Base-by-base conservation (phyloP, 2,888 invertebrate species). In the Cotesia congregata region DNA sequence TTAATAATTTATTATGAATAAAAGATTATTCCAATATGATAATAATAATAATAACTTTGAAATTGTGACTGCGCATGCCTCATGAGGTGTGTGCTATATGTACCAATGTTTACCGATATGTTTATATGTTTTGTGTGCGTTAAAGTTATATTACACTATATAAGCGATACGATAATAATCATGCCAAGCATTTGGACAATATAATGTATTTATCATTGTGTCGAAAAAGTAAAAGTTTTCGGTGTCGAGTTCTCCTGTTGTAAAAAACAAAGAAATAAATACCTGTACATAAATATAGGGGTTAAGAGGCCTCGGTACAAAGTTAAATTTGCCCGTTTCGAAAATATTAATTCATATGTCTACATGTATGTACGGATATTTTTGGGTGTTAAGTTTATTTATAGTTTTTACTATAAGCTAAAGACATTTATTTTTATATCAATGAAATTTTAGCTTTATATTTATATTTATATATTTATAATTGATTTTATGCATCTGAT, bases 131-230 rank as follows among this genome's bases (percentile, higher is more conserved):
- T 4, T 50, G 50, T 12, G 50, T 50, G 50, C 12, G 50, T 50
- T 12, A 50, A 50, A 50, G 50, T 50, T 12, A 50, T 50, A 30
- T 30, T 30, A 30, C 30, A 30, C 30, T 30, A 30, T 30, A 30
- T 30, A 50, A 7, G 50, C 50, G 7, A 50, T 50, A 50, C 50
- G 50, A 50, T 50, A 50, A 50, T 50, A 50, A 50, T 50, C 50
- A 50, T 50, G 50, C 50, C 50, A 50, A 50, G 50, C 50, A 50
- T 50, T 50, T 50, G 50, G 50, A 50, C 50, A 50, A 50, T 50
- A 50, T 50, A 50, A 50, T 50, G 50, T 50, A 50, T 50, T 50
- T 50, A 50, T 50, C 50, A 50, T 50, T 50, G 50, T 50, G 50
- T 50, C 50, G 50, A 50, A 50, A 50, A 50, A 50, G 50, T 50